A percentile compares a stretch with the other conserved stretches of the same genome.
Conservation (phyloP, 1,140 invertebrate genomes). For the Zaprionus vittiger region DNA sequence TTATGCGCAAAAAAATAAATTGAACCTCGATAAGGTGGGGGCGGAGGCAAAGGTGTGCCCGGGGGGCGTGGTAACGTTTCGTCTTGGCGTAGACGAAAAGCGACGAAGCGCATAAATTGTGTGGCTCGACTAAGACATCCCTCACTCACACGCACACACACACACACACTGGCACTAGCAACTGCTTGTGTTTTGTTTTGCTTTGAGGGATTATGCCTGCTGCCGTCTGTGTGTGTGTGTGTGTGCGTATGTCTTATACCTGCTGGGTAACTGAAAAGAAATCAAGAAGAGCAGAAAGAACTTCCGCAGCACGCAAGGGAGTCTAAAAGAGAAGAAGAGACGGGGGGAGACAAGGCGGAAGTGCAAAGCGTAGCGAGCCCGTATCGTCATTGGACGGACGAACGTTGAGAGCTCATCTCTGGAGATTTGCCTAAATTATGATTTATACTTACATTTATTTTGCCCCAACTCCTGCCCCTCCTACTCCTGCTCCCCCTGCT, state of each 20-base stretch:
- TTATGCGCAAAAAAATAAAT: conserved; percentile 79
- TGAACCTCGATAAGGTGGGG: conserved; percentile 53
- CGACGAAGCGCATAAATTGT: conserved; percentile 81
- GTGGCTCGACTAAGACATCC: conserved; percentile 51
- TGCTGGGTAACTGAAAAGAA: conserved; percentile 40
- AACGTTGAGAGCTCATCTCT: conserved; percentile 75
- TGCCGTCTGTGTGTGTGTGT: neutral
- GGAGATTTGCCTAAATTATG: conserved; percentile 81
- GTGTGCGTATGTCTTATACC: conserved; percentile 47
- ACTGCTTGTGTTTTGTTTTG: conserved; percentile 68
- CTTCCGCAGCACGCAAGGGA: conserved; percentile 14
- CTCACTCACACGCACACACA: conserved; percentile 30
- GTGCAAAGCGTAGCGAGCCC: conserved; percentile 20
- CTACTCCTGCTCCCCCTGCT: neutral
- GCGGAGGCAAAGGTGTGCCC: conserved; percentile 8
- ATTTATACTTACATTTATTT: conserved; percentile 74
- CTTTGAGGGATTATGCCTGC: conserved; percentile 70
- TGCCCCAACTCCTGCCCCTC: neutral
- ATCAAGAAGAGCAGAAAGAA: conserved; percentile 6
- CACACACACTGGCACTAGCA: conserved; percentile 28
- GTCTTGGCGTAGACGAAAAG: conserved; percentile 73
- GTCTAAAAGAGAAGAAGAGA: neutral
- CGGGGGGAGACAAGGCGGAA: neutral
- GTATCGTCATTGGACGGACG: conserved; percentile 33
- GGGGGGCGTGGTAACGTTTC: neutral